Evolutionary conservation across 2,888 invertebrate genomes (phyloP), one percentile per base, ranked within the genome.

Genomic region (Papilio demoleus): DNA sequence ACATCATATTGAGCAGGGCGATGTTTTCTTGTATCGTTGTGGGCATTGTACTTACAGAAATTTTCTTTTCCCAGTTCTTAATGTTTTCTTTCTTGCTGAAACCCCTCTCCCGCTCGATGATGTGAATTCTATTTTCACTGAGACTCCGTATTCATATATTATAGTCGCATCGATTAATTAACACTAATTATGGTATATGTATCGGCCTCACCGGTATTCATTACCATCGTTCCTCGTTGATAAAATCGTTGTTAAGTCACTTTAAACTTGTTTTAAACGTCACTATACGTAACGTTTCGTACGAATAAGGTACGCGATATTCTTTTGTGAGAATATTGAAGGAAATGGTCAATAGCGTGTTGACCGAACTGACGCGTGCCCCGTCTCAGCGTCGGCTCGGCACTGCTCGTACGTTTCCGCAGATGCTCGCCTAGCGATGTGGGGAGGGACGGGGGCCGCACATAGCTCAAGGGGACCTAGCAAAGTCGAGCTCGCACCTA

Each of bases 1-100:
- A 92, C 91, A 92, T 90, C 92, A 92, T 92, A 72, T 97, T 96
- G 78, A 97, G 96, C 17, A 92, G 82, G 63, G 92, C 91, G 72
- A 92, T 91, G 73, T 92, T 92, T 76, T 92, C 92, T 66, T 89
- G 90, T 72, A 89, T 86, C 63, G 88, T 84, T 60, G 80, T 79
- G 34, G 92, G 91, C 92, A 92, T 92, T 77, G 80, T 77, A 74
- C 34, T 60, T 58, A 31, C 62, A 34, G 27, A 45, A 42, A 38
- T 67, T 47, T 63, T 56, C 53, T 72, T 63, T 24, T 24, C 68
- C 38, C 38, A 4, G 24, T 12, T 31, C 38, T 40, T 11, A 31
- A 1, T 38, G 36, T 47, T 24, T 34, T 47, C 47, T 36, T 34
- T 6, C 14, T 70, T 75, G 77, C 78, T 22, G 36, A 42, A 53